Evolutionary conservation across 2,113 vertebrate genomes (phyloP).

Genomic region (Collichthys lucidus): DNA sequence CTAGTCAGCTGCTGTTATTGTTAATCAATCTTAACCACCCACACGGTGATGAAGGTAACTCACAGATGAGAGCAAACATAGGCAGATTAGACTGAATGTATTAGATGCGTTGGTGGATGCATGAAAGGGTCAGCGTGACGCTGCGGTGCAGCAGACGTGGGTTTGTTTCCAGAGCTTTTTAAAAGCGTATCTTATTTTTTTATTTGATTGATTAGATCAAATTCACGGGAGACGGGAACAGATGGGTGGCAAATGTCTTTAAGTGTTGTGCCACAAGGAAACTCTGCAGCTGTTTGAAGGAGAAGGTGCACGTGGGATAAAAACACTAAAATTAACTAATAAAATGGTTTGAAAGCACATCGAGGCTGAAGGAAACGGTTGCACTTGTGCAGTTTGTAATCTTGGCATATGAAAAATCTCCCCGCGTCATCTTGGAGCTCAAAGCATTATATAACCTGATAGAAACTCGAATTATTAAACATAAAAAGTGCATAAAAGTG

Average conservation of each 20-base stretch:
- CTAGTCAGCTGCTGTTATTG: slow-evolving; percentile 78
- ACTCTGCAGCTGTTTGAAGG: slow-evolving; percentile 22
- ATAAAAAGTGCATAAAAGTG: neutral
- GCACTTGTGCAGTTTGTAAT: neutral
- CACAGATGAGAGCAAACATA: slow-evolving; percentile 73
- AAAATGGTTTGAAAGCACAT: neutral
- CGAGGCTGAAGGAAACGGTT: neutral
- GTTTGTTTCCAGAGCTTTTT: neutral
- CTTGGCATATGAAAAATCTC: neutral
- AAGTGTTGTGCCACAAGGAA: neutral
- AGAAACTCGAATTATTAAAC: neutral
- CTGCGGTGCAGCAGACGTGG: neutral
- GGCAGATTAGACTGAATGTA: slow-evolving; percentile 62
- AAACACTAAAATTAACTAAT: no score
- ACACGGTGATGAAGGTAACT: slow-evolving; percentile 62
- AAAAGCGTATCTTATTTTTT: neutral
- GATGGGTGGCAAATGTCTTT: neutral
- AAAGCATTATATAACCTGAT: no score
- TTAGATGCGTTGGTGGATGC: slow-evolving; percentile 30
- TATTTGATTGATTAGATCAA: neutral
- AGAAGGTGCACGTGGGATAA: neutral
- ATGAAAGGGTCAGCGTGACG: slow-evolving; percentile 24
- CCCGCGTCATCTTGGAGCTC: neutral
- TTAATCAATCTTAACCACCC: slow-evolving; percentile 72
- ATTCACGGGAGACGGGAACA: neutral